Base-by-base conservation (phyloP, 2,888 invertebrate species). In the Hemaris fuciformis region DNA sequence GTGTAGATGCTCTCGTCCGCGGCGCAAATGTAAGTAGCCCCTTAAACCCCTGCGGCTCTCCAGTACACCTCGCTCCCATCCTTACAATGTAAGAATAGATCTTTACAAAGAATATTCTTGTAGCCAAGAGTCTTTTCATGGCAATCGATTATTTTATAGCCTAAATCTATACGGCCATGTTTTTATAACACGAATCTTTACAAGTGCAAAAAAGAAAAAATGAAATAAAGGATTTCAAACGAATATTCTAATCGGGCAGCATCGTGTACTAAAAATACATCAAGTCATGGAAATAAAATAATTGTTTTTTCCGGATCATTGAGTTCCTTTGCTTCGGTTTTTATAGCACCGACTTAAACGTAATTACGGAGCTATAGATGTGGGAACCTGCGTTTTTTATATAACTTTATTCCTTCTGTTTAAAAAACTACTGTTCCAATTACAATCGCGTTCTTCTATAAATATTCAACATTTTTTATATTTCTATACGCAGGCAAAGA, bases 281-380 rank as follows among this genome's bases (percentile, higher is more conserved):
- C 74, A 60, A 60, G 48, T 66, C 71, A 75, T 73, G 75, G 74
- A 73, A 62, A 75, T 76, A 71, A 74, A 75, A 73, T 74, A 78
- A 80, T 80, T 72, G 75, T 66, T 78, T 79, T 31, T 73, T 71
- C 74, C 76, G 79, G 75, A 65, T 69, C 73, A 72, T 80, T 80
- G 73, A 67, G 43, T 70, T 66, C 60, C 64, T 75, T 75, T 68
- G 72, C 65, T 72, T 56, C 72, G 74, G 68, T 65, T 66, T 66
- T 73, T 73, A 72, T 61, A 22, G 61, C 64, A 65, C n/a, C 58
- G 65, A 65, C 65, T 68, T 65, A 63, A 72, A 69, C 63, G 31
- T 66, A 60, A 57, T 60, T 60, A 60, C 41, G 18, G 27, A 31
- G 18, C 31, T 53, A 8, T 53, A 60, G 25, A 41, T 53, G 25